Conservation (phyloP, 2,113 vertebrate species). For the Delphinapterus leucas region DNA sequence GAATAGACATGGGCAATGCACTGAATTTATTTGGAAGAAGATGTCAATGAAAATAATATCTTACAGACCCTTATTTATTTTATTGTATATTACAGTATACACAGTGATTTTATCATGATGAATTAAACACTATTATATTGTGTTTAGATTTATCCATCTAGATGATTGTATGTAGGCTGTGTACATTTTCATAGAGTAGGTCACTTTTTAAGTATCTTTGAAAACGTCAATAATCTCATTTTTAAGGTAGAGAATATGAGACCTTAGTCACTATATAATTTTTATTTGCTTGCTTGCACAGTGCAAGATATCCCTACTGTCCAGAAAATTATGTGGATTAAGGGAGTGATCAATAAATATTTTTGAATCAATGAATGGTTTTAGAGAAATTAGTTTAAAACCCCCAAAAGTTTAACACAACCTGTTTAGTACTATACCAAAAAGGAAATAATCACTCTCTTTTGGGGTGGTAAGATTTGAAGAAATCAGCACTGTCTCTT, state of each 20-base stretch:
- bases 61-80: neutral
- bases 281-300: neutral
- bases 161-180: neutral
- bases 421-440: neutral
- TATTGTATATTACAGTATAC: neutral
- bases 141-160: neutral
- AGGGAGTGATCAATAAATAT: neutral
- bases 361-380: constrained; percentile 22
- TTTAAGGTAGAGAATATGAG: neutral
- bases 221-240: neutral
- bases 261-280: neutral
- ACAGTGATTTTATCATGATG: neutral
- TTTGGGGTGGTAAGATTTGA: neutral
- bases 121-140: neutral
- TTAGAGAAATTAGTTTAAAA: neutral
- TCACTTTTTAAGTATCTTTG: constrained; percentile 1
- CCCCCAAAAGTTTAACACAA: neutral
- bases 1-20: neutral
- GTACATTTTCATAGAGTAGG: neutral
- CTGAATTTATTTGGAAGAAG: neutral
- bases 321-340: neutral
- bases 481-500: neutral
- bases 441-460: neutral
- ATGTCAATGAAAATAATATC: neutral
- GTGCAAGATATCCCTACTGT: neutral